Conservation (phyloP, 1,140 invertebrate genomes). For the Diorhabda elongata region DNA sequence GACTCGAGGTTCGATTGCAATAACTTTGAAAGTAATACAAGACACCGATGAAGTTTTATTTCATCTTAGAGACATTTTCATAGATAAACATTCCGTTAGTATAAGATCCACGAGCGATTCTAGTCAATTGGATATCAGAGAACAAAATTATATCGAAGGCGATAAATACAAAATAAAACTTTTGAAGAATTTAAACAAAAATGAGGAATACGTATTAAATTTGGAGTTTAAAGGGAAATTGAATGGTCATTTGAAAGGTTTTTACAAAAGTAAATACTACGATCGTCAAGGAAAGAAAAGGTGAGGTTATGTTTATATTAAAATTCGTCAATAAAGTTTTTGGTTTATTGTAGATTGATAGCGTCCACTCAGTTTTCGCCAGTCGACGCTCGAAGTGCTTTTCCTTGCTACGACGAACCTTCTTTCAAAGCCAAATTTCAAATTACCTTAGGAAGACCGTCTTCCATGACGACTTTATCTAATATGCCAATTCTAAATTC, state of each 20-base stretch:
- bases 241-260: slow-evolving; percentile 62
- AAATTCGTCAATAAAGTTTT: not conserved
- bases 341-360: slow-evolving; percentile 54
- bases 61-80: slow-evolving; percentile 38
- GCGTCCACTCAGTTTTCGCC: slow-evolving; percentile 80
- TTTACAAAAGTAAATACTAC: slow-evolving; percentile 74
- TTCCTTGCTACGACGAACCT: slow-evolving; percentile 89
- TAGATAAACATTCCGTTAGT: slow-evolving; percentile 57
- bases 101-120: slow-evolving; percentile 84
- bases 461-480: slow-evolving; percentile 37
- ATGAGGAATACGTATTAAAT: slow-evolving; percentile 33
- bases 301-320: slow-evolving; percentile 8
- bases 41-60: slow-evolving; percentile 39
- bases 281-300: slow-evolving; percentile 39
- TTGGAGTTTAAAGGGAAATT: slow-evolving; percentile 37
- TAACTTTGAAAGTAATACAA: slow-evolving; percentile 34
- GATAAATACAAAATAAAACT: slow-evolving; percentile 38
- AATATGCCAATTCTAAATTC: slow-evolving; percentile 40
- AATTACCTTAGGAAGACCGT: slow-evolving; percentile 58
- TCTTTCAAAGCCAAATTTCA: slow-evolving; percentile 74
- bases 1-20: slow-evolving; percentile 34
- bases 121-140: slow-evolving; percentile 64
- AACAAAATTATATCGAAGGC: slow-evolving; percentile 34
- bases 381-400: slow-evolving; percentile 73
- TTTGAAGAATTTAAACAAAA: slow-evolving; percentile 29